Percentiles rank a stretch among this genome's conserved stretches.
Conservation (phyloP, 2,113 vertebrate genomes). For the Antechinus flavipes region DNA sequence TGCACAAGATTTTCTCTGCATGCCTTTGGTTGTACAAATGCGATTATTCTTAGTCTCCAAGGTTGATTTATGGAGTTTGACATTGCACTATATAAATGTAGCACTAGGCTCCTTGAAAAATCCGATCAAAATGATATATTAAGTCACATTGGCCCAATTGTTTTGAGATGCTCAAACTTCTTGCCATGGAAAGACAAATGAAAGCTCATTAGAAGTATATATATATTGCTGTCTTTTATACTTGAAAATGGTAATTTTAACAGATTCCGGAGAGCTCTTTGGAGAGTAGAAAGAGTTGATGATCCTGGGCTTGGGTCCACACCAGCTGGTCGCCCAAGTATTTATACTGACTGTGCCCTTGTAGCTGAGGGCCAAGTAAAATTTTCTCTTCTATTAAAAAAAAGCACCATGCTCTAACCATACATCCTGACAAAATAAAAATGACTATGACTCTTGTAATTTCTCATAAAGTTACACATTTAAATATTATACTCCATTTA, state of each 20-base stretch:
- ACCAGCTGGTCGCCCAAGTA: neutral
- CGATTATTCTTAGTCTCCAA: slow-evolving; percentile 46
- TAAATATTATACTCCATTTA: slow-evolving; percentile 2
- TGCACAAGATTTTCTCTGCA: neutral
- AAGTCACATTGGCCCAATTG: slow-evolving; percentile 66
- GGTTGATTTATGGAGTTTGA: slow-evolving; percentile 69
- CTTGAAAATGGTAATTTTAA: slow-evolving; percentile 46
- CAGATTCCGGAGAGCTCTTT: slow-evolving; percentile 43
- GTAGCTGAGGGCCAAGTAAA: neutral
- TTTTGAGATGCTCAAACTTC: slow-evolving; percentile 68
- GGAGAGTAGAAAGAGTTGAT: neutral
- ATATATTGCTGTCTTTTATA: slow-evolving; percentile 57
- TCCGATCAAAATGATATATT: slow-evolving; percentile 60
- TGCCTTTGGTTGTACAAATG: slow-evolving; percentile 33
- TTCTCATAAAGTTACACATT: neutral
- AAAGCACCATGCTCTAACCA: neutral
- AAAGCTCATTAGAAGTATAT: slow-evolving; percentile 69
- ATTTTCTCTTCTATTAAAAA: slow-evolving; percentile 44
- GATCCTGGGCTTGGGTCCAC: neutral
- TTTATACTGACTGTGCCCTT: rapidly evolving
- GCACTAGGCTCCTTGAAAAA: slow-evolving; percentile 39
- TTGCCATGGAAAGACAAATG: slow-evolving; percentile 57
- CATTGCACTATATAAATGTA: slow-evolving; percentile 35
- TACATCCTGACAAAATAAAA: neutral
- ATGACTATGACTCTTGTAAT: neutral